phyloP scores from a whole-genome alignment of 2,888 invertebrate species.

The Malthinus flaveolus region DNA sequence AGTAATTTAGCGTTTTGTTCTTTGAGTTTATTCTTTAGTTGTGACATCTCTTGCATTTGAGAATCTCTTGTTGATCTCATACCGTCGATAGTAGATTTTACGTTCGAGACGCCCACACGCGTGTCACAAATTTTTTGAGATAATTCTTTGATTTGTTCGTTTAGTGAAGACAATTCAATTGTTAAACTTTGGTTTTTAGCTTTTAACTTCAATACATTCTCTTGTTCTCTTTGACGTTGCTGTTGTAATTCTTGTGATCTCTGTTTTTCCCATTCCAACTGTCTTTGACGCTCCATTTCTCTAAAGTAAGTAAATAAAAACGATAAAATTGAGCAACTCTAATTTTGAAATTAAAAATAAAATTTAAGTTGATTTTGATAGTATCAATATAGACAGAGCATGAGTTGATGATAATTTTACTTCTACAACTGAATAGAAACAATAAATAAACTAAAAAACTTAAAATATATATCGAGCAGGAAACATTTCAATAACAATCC shows the following conservation, averaged over 20 bases:
- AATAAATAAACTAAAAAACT: no score
- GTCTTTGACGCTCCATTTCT: conserved; percentile 93
- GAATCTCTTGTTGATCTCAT: conserved; percentile 92
- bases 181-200: conserved; percentile 83
- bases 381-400: no score
- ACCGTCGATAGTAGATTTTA: conserved; percentile 94
- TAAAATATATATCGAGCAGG: no score
- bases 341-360: neutral
- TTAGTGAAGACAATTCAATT: conserved; percentile 72
- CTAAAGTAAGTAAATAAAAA: conserved; percentile 48
- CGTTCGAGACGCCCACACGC: conserved; percentile 83
- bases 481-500: no score
- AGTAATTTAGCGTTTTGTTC: conserved; percentile 83
- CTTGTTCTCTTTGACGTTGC: conserved; percentile 83
- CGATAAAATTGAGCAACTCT: neutral
- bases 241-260: conserved; percentile 80
- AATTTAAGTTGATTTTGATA: no score
- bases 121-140: conserved; percentile 83
- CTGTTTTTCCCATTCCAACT: conserved; percentile 95
- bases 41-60: conserved; percentile 84
- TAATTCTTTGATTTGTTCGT: conserved; percentile 69
- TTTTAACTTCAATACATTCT: conserved; percentile 81
- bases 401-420: no score
- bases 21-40: conserved; percentile 78
- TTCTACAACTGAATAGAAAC: no score